A percentile compares a stretch with the other conserved stretches of the same genome.
Evolutionary conservation across 1,140 invertebrate genomes (phyloP).

Genomic region (Globodera rostochiensis): DNA sequence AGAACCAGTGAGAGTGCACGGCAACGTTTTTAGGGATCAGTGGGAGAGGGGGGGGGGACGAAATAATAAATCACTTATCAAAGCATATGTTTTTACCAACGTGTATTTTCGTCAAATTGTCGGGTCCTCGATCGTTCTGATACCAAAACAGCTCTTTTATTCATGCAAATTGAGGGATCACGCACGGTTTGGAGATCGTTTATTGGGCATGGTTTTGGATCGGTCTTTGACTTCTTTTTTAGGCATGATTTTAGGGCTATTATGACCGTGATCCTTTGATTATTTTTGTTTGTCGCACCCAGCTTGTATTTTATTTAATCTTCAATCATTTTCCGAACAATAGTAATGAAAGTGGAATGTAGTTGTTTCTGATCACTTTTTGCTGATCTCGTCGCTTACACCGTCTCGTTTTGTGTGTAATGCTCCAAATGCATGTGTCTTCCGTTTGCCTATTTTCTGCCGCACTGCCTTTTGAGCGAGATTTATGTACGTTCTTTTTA

Average conservation of each 20-base stretch:
- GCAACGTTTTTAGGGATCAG: background rate
- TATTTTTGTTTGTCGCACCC: too few species aligned
- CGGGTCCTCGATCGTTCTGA: background rate
- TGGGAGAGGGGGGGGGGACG: background rate
- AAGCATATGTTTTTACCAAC: background rate
- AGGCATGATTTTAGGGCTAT: too few species aligned
- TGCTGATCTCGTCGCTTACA: background rate
- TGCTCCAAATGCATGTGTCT: background rate
- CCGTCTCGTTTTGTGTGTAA: background rate
- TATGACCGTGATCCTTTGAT: too few species aligned
- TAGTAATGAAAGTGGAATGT: too few species aligned
- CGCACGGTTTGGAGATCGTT: background rate
- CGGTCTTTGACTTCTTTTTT: too few species aligned
- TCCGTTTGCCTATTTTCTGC: background rate
- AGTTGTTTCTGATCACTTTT: background rate
- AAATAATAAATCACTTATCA: background rate
- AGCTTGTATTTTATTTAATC: too few species aligned
- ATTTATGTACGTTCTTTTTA: too few species aligned
- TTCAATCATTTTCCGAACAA: too few species aligned
- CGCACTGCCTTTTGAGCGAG: background rate
- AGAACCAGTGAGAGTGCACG: background rate
- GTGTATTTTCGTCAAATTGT: background rate
- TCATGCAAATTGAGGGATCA: background rate
- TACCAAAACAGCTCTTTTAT: background rate
- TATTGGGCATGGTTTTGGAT: too few species aligned